A percentile compares a stretch with the other conserved stretches of the same genome.
Evolutionary conservation across 2,113 vertebrate genomes (phyloP).

Genomic region (Atherinomorus stipes): DNA sequence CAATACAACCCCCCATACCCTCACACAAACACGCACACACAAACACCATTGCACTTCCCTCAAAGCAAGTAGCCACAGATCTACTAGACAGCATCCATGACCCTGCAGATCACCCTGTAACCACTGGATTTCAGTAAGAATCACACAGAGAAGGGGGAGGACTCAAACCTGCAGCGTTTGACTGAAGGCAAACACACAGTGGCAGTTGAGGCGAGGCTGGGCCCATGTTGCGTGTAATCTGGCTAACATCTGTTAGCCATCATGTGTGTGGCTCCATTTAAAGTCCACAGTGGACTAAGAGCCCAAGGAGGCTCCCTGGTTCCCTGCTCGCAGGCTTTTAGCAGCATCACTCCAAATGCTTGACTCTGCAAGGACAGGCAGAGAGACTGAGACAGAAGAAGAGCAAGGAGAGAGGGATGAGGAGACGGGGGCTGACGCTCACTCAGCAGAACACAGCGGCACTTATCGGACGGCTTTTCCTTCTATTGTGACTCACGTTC

Average conservation of each 20-base stretch:
- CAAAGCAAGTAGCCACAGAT: conserved; percentile 31
- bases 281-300: conserved; percentile 68
- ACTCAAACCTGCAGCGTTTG: conserved; percentile 42
- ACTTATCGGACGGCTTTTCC: conserved; percentile 56
- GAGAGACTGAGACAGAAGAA: conserved; percentile 22
- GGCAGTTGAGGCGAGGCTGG: conserved; percentile 55
- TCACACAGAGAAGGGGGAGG: conserved; percentile 14
- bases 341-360: conserved; percentile 46
- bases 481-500: conserved; percentile 20
- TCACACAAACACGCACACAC: conserved; percentile 10
- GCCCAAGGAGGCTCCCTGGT: conserved; percentile 54
- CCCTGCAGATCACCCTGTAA: conserved; percentile 50
- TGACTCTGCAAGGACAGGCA: conserved; percentile 36
- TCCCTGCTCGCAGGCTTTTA: conserved; percentile 60
- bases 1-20: conserved; percentile 48
- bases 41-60: conserved; percentile 20
- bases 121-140: conserved; percentile 40
- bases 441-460: conserved; percentile 55
- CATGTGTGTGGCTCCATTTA: conserved; percentile 65
- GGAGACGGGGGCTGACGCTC: conserved; percentile 47
- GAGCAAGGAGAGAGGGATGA: conserved; percentile 44
- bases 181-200: conserved; percentile 52
- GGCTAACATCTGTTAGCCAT: conserved; percentile 72
- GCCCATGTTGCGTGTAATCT: conserved; percentile 63
- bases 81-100: conserved; percentile 39